Conservation (phyloP, 2,797 vertebrate genomes). For the Fratercula arctica region DNA sequence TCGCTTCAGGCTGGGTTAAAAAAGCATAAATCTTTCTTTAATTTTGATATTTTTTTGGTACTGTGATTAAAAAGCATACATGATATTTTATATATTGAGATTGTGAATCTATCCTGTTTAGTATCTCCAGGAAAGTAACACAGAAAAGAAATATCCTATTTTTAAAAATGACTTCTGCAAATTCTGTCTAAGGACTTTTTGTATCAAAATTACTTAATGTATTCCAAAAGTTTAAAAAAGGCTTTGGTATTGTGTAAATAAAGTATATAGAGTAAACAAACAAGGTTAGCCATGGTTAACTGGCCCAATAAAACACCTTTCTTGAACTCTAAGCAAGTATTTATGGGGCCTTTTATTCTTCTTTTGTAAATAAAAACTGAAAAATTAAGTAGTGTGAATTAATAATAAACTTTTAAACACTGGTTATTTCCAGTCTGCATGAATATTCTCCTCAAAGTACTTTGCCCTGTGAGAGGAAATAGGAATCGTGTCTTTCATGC, state of each 20-base stretch:
- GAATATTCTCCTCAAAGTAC: neutral
- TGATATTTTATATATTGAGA: neutral
- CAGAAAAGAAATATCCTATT: neutral
- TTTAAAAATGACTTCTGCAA: neutral
- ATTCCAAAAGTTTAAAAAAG: neutral
- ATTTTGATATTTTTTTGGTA: neutral
- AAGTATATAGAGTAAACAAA: neutral
- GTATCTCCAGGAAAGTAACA: neutral
- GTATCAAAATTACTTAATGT: neutral
- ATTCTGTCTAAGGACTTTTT: neutral
- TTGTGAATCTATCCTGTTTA: neutral
- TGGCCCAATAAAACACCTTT: neutral
- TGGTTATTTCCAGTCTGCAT: neutral
- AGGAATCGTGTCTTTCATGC: accelerated
- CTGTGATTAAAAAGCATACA: neutral
- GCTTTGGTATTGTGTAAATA: neutral
- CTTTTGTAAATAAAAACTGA: neutral
- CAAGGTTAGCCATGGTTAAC: neutral
- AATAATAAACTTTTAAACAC: neutral
- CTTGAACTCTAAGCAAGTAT: neutral
- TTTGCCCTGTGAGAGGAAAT: neutral
- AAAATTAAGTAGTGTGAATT: neutral
- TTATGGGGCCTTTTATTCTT: neutral
- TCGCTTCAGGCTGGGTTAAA: neutral
- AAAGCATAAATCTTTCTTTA: neutral